A percentile compares a stretch with the other conserved stretches of the same genome.
Evolutionary conservation across 2,888 invertebrate genomes (phyloP).

Genomic region (Erynnis tages): DNA sequence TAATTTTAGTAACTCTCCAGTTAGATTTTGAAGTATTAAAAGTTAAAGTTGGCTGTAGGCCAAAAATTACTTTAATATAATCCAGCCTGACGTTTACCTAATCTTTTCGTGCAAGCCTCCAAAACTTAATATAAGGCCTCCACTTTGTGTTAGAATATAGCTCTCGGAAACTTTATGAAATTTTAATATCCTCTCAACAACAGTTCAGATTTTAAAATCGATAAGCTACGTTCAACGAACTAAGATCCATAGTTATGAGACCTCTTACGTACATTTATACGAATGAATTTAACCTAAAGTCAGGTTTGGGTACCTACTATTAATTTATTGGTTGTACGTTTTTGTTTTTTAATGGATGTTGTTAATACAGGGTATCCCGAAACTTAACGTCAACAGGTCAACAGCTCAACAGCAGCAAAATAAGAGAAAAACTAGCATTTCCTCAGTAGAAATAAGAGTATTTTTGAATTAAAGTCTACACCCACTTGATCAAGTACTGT

Average conservation of each 20-base stretch:
- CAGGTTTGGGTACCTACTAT: too few species aligned
- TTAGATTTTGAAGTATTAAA: conserved; percentile 5
- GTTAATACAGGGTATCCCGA: too few species aligned
- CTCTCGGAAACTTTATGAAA: conserved; percentile 61
- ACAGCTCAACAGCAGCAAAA: too few species aligned
- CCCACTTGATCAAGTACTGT: too few species aligned
- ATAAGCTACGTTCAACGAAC: conserved; percentile 15
- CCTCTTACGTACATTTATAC: not conserved
- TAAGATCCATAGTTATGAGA: conserved; percentile 6
- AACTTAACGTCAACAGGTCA: too few species aligned
- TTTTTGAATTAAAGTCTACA: too few species aligned
- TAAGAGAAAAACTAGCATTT: too few species aligned
- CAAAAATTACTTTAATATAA: conserved; percentile 25
- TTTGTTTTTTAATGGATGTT: too few species aligned
- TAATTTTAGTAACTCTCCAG: not conserved
- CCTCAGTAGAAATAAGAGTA: too few species aligned
- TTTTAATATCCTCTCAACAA: conserved; percentile 59
- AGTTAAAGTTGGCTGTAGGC: conserved; percentile 12
- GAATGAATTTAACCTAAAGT: conserved; percentile 8
- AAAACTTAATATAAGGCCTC: conserved; percentile 60
- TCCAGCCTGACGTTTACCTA: conserved; percentile 40
- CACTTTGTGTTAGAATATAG: conserved; percentile 56
- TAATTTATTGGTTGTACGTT: too few species aligned
- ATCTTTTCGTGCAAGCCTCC: conserved; percentile 50
- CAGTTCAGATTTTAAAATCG: conserved; percentile 43